These are phyloP conservation scores for Sinohyriopsis cumingii DNA, from an alignment of 2,888 invertebrate genomes.

Conservation along the genomic window DNA sequence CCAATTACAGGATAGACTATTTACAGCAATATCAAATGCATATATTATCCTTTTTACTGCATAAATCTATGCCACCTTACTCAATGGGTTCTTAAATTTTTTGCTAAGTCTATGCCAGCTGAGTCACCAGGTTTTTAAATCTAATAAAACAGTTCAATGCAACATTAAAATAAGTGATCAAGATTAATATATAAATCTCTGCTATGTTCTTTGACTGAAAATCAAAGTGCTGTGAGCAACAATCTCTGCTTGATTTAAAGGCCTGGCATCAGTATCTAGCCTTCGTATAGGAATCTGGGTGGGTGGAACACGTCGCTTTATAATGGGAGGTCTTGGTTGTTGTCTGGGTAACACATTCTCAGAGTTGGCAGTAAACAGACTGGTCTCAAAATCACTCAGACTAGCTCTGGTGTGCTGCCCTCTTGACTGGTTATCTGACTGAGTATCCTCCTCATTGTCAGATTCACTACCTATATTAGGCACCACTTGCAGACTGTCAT, in stretches of 20 bases:
- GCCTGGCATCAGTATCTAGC: conserved; percentile 61
- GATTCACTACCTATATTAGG: conserved; percentile 55
- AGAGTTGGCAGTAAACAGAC: not conserved
- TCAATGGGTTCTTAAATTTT: no score
- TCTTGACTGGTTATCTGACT: conserved; percentile 9
- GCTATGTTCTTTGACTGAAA: no score
- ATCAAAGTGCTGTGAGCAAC: conserved; percentile 51
- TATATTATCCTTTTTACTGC: no score
- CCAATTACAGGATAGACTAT: no score
- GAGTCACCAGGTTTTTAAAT: no score
- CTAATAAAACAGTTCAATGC: no score
- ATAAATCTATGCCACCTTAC: no score
- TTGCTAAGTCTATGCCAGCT: no score
- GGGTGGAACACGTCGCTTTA: conserved; percentile 29
- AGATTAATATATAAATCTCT: no score
- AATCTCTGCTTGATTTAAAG: conserved; percentile 56
- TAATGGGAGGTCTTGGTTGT: conserved; percentile 8
- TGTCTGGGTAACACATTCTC: conserved; percentile 15
- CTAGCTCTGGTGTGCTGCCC: conserved; percentile 3
- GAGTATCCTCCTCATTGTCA: conserved; percentile 15
- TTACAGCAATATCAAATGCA: no score
- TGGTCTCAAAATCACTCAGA: conserved; percentile 10
- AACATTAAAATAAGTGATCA: no score
- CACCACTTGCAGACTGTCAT: conserved; percentile 61
- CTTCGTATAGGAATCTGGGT: conserved; percentile 58